Percentiles rank a stretch among this genome's conserved stretches.
Evolutionary conservation across 2,888 invertebrate species (phyloP).

Genomic region (Drosophila mimica): DNA sequence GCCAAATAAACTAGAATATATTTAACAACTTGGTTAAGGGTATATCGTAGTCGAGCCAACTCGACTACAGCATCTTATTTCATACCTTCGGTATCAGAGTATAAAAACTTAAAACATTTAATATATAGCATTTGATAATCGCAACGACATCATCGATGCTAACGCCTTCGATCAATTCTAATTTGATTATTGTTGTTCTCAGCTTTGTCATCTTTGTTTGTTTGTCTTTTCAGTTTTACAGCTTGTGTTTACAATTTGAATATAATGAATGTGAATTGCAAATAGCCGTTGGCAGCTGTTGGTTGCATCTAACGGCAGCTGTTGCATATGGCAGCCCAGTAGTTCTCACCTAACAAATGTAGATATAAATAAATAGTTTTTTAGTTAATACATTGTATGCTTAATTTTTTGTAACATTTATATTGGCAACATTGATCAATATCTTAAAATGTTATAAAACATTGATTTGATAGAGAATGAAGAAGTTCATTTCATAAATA

Average conservation of each 20-base stretch:
- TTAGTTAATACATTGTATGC: background rate
- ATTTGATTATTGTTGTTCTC: constrained; percentile 23
- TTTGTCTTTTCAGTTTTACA: constrained; percentile 5
- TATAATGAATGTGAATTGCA: constrained; percentile 47
- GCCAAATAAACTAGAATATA: too few relatives aligned
- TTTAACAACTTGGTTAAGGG: too few relatives aligned
- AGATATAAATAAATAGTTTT: background rate
- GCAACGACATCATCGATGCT: constrained; percentile 3
- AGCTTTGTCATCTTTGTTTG: constrained; percentile 23
- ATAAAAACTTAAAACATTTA: background rate
- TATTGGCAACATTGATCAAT: background rate
- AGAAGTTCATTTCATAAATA: too few relatives aligned
- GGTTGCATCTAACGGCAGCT: background rate
- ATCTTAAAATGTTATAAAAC: background rate
- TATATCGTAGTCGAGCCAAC: too few relatives aligned
- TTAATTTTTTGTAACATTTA: background rate
- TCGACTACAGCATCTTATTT: too few relatives aligned
- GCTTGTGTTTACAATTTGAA: constrained; percentile 37
- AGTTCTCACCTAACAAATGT: background rate
- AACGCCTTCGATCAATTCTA: constrained; percentile 20
- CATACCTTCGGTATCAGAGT: too few relatives aligned
- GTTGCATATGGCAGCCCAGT: constrained; percentile 2
- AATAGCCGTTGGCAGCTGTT: constrained; percentile 23
- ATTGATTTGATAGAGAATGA: background rate
- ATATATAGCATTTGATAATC: background rate